Base-by-base conservation (phyloP, 2,113 vertebrate genomes). In the Oncorhynchus keta region DNA sequence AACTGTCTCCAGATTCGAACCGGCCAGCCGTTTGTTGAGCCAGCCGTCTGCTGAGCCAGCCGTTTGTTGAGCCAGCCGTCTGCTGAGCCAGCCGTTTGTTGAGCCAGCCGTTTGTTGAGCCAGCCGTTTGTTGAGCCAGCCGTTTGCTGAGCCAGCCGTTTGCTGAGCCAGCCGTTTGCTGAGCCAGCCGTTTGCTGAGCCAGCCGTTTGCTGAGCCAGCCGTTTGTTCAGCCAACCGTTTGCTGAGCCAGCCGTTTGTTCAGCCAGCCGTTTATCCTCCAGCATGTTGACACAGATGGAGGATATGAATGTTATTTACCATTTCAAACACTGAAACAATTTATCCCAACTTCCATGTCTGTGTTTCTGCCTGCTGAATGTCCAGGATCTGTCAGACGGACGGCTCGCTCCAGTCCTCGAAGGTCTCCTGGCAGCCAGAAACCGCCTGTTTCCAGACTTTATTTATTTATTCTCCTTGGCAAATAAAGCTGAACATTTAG, bases 401-500 rank as follows among this genome's bases (percentile, higher is more conserved):
- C 16, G 59, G 64, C 55, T 22, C 20, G 24, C 68, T 59, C 72
- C 26, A 75, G 35, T 55, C n/a, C 59, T 62, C 22, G 18, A 62
- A n/a, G 59, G 51, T 65, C 64, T 22, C 57, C 39, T 11, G 22
- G 7, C 11, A 66, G 69, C 67, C 78, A 80, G 66, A 75, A 32
- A 28, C 24, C 35, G 68, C 70, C 68, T 39, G 16, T 61, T 7
- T 13, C 12, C 12, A 76, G 26, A 20, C 26, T 62, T 66, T 45
- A 61, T 78, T 70, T 45, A 61, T 78, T 76, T 73, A 61, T 12
- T 66, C 73, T 35, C n/a, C 3, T 32, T 67, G 74, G 70, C 61
- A 76, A 74, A 74, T 59, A 39, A 61, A 49, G 35, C 11, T 76
- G 51, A 49, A 70, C 51, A 66, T 51, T 69, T 68, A 45, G 14